Conservation (phyloP, 2,113 vertebrate genomes). For the Bambusicola thoracicus region DNA sequence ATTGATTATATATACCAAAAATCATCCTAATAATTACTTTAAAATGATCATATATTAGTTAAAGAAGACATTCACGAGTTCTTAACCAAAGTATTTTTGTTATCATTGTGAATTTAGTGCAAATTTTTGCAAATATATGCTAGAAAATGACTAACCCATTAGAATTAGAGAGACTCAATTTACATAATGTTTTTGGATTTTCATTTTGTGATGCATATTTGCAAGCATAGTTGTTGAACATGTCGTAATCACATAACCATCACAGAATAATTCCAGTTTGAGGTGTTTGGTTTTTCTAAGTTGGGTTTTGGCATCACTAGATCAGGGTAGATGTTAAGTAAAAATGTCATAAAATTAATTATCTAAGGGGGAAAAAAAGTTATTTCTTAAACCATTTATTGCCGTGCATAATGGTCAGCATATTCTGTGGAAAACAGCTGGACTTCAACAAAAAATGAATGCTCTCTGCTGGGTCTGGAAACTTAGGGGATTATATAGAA, state of each 20-base stretch:
- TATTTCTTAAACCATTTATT: neutral
- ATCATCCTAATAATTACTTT: neutral
- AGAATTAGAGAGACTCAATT: neutral
- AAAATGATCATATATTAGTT: neutral
- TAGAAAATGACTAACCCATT: neutral
- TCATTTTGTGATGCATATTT: neutral
- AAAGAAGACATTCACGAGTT: neutral
- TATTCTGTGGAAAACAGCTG: neutral
- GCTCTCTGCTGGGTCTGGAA: neutral
- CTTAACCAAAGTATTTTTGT: neutral
- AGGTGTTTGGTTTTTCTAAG: fast-evolving
- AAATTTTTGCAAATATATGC: neutral
- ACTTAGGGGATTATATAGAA: neutral
- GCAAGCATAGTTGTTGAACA: neutral
- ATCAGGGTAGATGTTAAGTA: neutral
- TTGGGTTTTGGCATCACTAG: neutral
- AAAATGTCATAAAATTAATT: neutral
- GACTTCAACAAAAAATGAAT: neutral
- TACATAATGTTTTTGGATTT: neutral
- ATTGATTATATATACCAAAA: neutral
- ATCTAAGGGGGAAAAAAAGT: neutral
- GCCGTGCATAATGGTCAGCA: neutral
- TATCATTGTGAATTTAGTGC: neutral
- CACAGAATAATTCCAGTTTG: neutral
- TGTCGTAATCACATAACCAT: neutral